These are phyloP conservation scores for Abramis brama DNA, from an alignment of 2,113 vertebrate species.

Conservation along the genomic window DNA sequence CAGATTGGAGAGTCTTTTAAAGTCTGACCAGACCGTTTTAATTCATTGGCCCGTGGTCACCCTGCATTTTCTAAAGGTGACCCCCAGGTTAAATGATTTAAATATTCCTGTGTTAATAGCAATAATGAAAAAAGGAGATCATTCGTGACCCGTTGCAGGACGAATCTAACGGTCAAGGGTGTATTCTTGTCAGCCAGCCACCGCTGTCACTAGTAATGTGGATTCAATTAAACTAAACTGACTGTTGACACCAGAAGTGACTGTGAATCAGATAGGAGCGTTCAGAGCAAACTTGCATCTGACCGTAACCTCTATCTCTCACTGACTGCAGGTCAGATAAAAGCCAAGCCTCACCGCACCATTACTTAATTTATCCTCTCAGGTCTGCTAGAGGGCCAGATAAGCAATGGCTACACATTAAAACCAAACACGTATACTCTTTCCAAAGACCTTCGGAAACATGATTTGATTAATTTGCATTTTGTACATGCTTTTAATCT, in stretches of 20 bases:
- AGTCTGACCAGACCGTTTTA: not conserved
- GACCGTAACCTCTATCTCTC: slow-evolving; percentile 21
- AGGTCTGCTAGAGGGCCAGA: slow-evolving; percentile 31
- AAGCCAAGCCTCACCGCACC: not conserved
- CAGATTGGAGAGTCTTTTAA: not conserved
- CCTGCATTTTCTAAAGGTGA: not conserved
- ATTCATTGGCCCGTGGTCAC: not conserved
- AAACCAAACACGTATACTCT: slow-evolving; percentile 35
- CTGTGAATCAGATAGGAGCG: slow-evolving; percentile 38
- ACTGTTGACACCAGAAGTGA: slow-evolving; percentile 31
- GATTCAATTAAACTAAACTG: slow-evolving; percentile 21
- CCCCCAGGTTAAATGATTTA: not conserved
- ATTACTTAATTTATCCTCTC: slow-evolving; percentile 44
- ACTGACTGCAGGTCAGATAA: slow-evolving; percentile 48
- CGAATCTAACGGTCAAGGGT: not conserved
- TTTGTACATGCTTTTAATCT: slow-evolving; percentile 15
- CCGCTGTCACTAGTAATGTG: slow-evolving; percentile 29
- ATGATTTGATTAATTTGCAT: slow-evolving; percentile 23
- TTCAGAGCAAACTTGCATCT: slow-evolving; percentile 20
- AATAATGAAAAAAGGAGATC: not conserved
- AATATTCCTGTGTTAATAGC: not conserved
- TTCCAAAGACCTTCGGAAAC: slow-evolving; percentile 5
- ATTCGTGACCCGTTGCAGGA: not conserved
- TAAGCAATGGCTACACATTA: slow-evolving; percentile 25
- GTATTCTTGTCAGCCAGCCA: slow-evolving; percentile 12